Base-by-base conservation (phyloP, 2,797 vertebrate genomes). In the Notolabrus celidotus region DNA sequence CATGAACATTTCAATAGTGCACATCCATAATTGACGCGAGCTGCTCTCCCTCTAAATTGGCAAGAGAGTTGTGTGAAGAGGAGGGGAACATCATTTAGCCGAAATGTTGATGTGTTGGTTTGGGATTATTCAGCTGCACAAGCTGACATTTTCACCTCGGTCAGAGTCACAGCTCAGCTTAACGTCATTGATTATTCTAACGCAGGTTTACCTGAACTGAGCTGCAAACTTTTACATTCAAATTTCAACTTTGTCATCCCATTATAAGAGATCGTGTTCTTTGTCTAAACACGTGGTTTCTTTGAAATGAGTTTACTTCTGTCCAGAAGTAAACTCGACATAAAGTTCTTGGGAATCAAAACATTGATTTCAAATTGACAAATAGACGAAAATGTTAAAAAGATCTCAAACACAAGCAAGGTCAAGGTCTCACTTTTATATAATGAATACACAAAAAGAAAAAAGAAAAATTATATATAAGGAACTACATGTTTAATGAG, bases 1-100 rank as follows among this genome's bases (percentile, higher is more conserved):
- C 86, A 72, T 39, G 59, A 86, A 86, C 81, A 71, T 88, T 89
- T 84, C 82, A 86, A 72, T 71, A 76, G 87, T 59, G 74, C 83
- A 76, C 77, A 80, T 83, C 81, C 74, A 85, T 85, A 90, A 90
- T 78, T 89, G 80, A 90, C 76, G 33, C 19, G 41, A 70, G 84
- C 70, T 54, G 73, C 72, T 85, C 76, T 79, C 55, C 49, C 70
- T 82, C 84, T 73, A 79, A 92, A 85, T 84, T 84, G 82, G 71
- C 67, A 73, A 43, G 79, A 86, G 75, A 83, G 67, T 67, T 78
- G 77, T 71, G 77, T 67, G 67, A 72, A 54, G 58, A 60, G 65
- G 52, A 75, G 61, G 56, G 59, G 69, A 81, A 61, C 53, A 55
- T 82, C 56, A 58, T 77, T 85, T 86, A 78, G 73, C 82, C 71